A percentile compares a stretch with the other conserved stretches of the same genome.
These are phyloP conservation scores for Coleophora deauratella DNA, from an alignment of 2,888 invertebrate species.

Conservation along the genomic window DNA sequence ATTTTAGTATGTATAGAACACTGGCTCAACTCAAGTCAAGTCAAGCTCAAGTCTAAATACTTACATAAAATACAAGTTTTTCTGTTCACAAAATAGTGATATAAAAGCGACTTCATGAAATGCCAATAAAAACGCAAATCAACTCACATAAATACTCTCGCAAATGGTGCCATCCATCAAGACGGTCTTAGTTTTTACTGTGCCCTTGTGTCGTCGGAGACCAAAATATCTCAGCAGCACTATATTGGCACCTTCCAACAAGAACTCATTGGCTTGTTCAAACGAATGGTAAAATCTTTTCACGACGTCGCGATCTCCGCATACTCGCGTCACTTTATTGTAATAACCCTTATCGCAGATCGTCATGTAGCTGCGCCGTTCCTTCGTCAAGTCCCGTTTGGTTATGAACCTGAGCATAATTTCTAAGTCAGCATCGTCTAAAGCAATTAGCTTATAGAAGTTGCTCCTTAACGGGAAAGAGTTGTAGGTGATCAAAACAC, in stretches of 20 bases:
- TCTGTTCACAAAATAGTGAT: too few species aligned
- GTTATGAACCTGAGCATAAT: constrained; percentile 61
- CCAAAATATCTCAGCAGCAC: constrained; percentile 76
- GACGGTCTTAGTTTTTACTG: constrained; percentile 69
- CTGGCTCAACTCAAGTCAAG: too few species aligned
- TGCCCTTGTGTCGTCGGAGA: constrained; percentile 66
- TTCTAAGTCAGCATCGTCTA: too few species aligned
- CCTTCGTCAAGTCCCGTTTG: constrained; percentile 52
- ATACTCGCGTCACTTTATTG: constrained; percentile 63
- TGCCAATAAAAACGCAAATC: background rate
- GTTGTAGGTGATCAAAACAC: too few species aligned
- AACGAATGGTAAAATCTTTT: constrained; percentile 68
- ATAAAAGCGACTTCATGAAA: too few species aligned
- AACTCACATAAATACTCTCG: constrained; percentile 75
- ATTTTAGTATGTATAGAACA: too few species aligned
- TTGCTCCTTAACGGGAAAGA: too few species aligned
- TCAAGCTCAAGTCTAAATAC: too few species aligned
- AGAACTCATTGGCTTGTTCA: constrained; percentile 57
- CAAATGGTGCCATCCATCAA: constrained; percentile 75
- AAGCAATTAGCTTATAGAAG: too few species aligned
- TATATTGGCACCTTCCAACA: constrained; percentile 78
- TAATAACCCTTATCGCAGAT: constrained; percentile 73
- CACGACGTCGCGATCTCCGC: constrained; percentile 53
- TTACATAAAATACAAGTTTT: too few species aligned
- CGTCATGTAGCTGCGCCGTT: constrained; percentile 69